phyloP scores from a whole-genome alignment of 2,797 vertebrate genomes.

The Apogon talboti region DNA sequence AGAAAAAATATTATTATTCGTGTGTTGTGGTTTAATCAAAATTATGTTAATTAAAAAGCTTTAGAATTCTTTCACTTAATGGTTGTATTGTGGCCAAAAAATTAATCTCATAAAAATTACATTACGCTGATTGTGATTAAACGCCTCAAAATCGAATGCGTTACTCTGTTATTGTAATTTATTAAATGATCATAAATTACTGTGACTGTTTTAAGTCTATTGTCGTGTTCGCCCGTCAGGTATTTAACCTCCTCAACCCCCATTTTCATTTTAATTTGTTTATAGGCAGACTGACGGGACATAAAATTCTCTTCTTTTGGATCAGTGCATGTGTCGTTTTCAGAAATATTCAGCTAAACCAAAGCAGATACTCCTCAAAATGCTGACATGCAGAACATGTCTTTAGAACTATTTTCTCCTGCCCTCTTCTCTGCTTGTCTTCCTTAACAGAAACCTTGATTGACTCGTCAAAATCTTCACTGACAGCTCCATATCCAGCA shows the following conservation, averaged over 20 bases:
- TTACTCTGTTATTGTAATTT: constrained; percentile 21
- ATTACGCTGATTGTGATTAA: constrained; percentile 49
- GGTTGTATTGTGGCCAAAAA: constrained; percentile 83
- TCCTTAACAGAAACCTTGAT: constrained; percentile 42
- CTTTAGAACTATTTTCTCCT: too few relatives aligned
- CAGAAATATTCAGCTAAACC: background rate
- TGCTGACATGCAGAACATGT: background rate
- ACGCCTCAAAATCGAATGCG: constrained; percentile 85
- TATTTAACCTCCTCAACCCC: constrained; percentile 6
- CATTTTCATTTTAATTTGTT: constrained; percentile 7
- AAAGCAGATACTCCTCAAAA: background rate
- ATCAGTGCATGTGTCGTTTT: constrained; percentile 9
- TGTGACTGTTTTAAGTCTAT: constrained; percentile 62
- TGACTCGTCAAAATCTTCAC: constrained; percentile 71
- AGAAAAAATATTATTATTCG: background rate
- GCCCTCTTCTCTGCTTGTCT: too few relatives aligned
- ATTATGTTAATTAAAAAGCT: background rate
- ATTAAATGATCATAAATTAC: constrained; percentile 68
- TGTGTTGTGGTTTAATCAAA: constrained; percentile 1
- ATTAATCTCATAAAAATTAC: constrained; percentile 86
- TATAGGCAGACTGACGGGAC: constrained; percentile 8
- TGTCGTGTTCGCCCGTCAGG: constrained; percentile 12
- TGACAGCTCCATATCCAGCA: constrained; percentile 75
- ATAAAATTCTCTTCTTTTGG: background rate
- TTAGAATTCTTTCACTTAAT: background rate